Evolutionary conservation across 2,888 invertebrate genomes (phyloP), one percentile per base, ranked within the genome.

Genomic region (Colletes collaris): DNA sequence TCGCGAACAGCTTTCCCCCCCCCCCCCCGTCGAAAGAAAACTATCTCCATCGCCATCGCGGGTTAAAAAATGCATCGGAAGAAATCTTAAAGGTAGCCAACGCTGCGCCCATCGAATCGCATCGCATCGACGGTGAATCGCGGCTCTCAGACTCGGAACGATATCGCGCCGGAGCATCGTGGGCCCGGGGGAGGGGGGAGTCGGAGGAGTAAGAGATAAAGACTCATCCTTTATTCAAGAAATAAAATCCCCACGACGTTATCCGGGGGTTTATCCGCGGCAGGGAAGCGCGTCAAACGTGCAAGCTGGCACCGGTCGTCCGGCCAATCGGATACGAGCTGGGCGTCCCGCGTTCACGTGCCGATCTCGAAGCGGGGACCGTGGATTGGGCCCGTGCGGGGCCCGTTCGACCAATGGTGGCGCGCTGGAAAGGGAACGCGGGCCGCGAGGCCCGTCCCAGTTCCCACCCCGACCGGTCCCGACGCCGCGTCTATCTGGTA

Each of bases 401-500:
- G 4, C 11, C 35, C 67, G 52, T 2, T 37, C 78, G 81, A 82
- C 90, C 90, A 90, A 90, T 90, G 72, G 50, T 58, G 60, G 74
- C 71, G 55, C n/a, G 6, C 46, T 40, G 40, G 40, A 40, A 77
- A 79, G 72, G 76, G 44, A 65, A 66, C 66, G 76, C 76, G 73
- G 88, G 88, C 86, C 89, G 85, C 80, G 69, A 83, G 89, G 86
- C 87, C 89, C 87, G 75, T 79, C 88, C 89, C 84, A 83, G 81
- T 71, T 84, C 81, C 81, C 83, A 75, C 80, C 82, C 71, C 68
- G 79, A 73, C 71, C 49, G 80, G 78, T 77, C 84, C 79, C 73
- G 40, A 62, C 77, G 83, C 66, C 79, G 81, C 89, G 87, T 86
- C 90, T 90, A 90, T 90, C 91, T 92, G 91, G 92, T 92, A 92